phyloP scores from a whole-genome alignment of 2,113 vertebrate species.

The rabbit (Oryctolagus cuniculus) region DNA sequence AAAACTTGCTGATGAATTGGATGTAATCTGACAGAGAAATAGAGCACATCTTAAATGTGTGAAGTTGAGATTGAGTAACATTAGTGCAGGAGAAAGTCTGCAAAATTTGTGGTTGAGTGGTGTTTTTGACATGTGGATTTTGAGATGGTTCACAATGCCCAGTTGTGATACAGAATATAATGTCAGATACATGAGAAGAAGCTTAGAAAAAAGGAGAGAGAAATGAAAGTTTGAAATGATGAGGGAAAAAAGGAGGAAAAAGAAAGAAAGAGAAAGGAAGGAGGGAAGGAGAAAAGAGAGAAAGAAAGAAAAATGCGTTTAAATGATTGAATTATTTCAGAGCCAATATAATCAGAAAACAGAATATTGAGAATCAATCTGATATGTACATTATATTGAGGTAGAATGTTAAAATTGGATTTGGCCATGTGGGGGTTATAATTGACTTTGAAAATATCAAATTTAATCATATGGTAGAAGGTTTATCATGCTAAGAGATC shows the following conservation, averaged over 20 bases:
- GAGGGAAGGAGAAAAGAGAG: no score
- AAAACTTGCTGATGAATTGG: neutral
- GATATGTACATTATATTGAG: neutral
- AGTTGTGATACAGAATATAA: neutral
- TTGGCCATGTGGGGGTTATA: neutral
- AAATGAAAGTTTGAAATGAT: neutral
- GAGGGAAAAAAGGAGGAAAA: neutral
- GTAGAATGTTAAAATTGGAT: neutral
- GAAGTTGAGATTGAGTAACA: neutral
- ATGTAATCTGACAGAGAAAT: neutral
- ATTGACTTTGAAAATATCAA: neutral
- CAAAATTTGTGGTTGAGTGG: neutral
- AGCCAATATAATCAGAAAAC: neutral
- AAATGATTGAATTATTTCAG: neutral
- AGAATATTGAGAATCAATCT: neutral
- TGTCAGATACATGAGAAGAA: neutral
- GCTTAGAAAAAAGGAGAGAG: neutral
- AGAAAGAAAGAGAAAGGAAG: no score
- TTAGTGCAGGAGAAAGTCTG: neutral
- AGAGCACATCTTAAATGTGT: rapidly evolving
- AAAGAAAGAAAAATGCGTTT: neutral
- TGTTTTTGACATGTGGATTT: neutral
- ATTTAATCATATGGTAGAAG: neutral
- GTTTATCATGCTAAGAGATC: neutral
- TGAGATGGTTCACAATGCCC: neutral